These are phyloP conservation scores for Calliopum simillimum DNA, from an alignment of 2,888 invertebrate species.

Conservation along the genomic window DNA sequence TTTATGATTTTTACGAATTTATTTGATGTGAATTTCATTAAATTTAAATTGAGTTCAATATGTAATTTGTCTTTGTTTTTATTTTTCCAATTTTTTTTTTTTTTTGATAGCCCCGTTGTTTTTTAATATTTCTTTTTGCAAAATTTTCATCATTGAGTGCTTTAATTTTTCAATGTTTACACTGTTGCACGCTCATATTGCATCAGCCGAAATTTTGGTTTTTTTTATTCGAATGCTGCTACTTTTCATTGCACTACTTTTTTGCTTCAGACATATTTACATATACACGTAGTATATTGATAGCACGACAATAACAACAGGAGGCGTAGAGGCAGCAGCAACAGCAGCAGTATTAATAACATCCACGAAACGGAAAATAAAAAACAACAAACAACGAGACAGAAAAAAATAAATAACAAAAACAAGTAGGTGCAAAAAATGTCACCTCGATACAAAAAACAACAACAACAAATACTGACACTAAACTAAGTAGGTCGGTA, in stretches of 20 bases:
- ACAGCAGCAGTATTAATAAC: not conserved
- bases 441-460: not conserved
- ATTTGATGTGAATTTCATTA: too few species aligned
- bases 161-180: constrained; percentile 1
- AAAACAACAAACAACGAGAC: not conserved
- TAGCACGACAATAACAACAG: not conserved
- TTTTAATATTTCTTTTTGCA: not conserved
- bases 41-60: too few species aligned
- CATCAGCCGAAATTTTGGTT: not conserved
- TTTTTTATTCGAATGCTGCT: not conserved
- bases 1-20: too few species aligned
- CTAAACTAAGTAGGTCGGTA: constrained; percentile 29
- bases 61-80: too few species aligned
- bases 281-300: too few species aligned
- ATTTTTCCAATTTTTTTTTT: too few species aligned
- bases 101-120: too few species aligned
- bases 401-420: not conserved
- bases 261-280: too few species aligned
- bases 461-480: not conserved
- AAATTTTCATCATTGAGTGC: not conserved
- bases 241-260: not conserved
- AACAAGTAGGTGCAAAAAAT: constrained; percentile 25
- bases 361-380: too few species aligned
- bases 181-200: not conserved
- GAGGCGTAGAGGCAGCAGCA: constrained; percentile 6